Conservation (phyloP, 2,888 invertebrate genomes). For the Drosophila percnosoma region DNA sequence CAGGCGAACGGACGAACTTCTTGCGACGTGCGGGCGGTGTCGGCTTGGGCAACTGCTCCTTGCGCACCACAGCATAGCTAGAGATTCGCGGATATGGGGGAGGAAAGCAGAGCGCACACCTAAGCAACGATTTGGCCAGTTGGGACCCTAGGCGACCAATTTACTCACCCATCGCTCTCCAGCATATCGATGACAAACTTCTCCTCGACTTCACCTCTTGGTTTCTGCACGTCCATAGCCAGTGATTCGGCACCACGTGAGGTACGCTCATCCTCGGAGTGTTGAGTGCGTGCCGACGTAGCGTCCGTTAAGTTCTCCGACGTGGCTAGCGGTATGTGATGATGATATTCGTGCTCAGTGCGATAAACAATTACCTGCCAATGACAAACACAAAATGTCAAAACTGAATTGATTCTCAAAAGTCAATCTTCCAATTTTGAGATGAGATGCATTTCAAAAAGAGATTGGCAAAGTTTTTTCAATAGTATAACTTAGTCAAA, state of each 20-base stretch:
- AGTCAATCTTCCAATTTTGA: background rate
- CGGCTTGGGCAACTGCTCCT: constrained; percentile 88
- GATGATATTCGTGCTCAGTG: constrained; percentile 88
- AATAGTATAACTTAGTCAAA: background rate
- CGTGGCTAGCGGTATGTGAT: constrained; percentile 86
- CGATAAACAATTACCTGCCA: constrained; percentile 88
- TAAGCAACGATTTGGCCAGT: constrained; percentile 46
- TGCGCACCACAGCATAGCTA: constrained; percentile 92
- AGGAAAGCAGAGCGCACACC: constrained; percentile 56
- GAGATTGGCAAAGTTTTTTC: background rate
- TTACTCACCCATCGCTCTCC: constrained; percentile 84
- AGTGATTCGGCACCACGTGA: constrained; percentile 90
- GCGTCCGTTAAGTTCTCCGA: constrained; percentile 86
- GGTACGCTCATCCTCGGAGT: constrained; percentile 89
- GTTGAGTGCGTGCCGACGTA: constrained; percentile 87
- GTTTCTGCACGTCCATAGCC: constrained; percentile 84
- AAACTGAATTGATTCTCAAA: background rate
- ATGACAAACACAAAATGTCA: background rate
- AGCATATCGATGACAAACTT: constrained; percentile 84
- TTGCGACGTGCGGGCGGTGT: constrained; percentile 87
- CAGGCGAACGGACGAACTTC: constrained; percentile 86
- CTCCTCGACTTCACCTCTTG: constrained; percentile 59
- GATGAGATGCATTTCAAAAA: background rate
- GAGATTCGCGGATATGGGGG: background rate
- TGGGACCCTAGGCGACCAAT: constrained; percentile 36